Base-by-base conservation (phyloP, 1,140 invertebrate genomes). In the Ceratosolen solmsi region DNA sequence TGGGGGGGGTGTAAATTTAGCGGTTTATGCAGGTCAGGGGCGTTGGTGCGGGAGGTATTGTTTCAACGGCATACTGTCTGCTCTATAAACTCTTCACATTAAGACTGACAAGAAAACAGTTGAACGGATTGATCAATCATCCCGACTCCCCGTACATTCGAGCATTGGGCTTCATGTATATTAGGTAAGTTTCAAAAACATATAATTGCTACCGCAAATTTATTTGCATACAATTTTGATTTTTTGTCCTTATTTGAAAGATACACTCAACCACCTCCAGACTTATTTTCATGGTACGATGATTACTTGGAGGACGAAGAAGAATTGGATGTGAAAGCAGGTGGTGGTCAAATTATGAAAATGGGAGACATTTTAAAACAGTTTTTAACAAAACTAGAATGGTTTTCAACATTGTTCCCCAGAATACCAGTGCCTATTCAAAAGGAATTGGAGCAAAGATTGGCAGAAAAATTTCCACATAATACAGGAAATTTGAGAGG, bases 371-470 rank as follows among this genome's bases (percentile, higher is more conserved):
- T 99, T 92, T 93, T 98, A 1, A 94, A 97, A 65, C 97, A 98
- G 87, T 98, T 98, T 93, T 93, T 99, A 25, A 96, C 97, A 38
- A 99, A 99, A 90, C 91, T 99, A 63, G 98, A 99, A 87, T 99
- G 98, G 97, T 99, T 98, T 92, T 98, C 97, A 4, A 99, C 99
- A 9, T 92, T 99, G 20, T 99, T 99, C 90, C 99, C 99, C 0
- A 93, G 99, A 83, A 99, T 99, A 91, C 99, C 99, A n/a, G 98
- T 99, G 51, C 98, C 98, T 22, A 99, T 99, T 86, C 98, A 99
- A 92, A 98, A 96, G 89, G 95, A 95, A 89, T 93, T 97, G 82
- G 96, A 97, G 88, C 95, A 95, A 87, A 95, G 94, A 86, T 89
- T 96, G 80, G 92, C 93, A 75, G 93, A 94, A 85, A 91, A 92